A percentile compares a stretch with the other conserved stretches of the same genome.
These are phyloP conservation scores for human DNA, from an alignment of 2,113 vertebrate species.

Conservation along the genomic window DNA sequence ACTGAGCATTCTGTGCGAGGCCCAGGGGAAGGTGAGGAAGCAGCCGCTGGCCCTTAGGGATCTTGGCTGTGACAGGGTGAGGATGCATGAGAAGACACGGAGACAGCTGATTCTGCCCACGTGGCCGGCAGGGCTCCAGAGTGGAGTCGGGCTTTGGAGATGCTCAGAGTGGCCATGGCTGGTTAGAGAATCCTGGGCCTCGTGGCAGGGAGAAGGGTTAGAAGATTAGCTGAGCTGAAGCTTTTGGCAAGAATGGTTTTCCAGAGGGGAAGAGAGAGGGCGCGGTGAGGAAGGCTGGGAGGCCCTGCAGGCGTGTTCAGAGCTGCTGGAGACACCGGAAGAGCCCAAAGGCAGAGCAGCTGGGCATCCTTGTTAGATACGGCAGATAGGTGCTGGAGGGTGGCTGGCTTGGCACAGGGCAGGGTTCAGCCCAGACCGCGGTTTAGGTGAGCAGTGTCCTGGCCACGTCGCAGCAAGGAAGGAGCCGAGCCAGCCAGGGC, in stretches of 20 bases:
- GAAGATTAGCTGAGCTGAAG: not conserved
- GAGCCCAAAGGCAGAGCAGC: not conserved
- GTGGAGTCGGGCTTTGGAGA: not conserved
- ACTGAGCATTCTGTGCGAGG: not conserved
- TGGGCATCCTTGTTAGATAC: not conserved
- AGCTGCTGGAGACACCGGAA: not conserved
- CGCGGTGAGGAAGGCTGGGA: not conserved
- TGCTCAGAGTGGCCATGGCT: not conserved
- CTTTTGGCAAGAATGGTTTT: not conserved
- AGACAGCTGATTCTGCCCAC: not conserved
- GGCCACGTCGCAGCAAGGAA: not conserved
- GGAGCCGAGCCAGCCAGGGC: not conserved
- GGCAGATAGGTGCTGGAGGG: not conserved
- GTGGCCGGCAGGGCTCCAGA: not conserved
- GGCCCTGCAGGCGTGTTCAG: accelerated
- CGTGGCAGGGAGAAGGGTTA: not conserved
- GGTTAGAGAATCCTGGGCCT: not conserved
- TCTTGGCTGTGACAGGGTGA: not conserved
- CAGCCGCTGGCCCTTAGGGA: not conserved
- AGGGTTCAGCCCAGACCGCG: too few relatives aligned
- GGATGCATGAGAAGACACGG: not conserved
- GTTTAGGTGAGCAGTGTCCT: not conserved
- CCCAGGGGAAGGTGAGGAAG: not conserved
- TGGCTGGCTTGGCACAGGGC: not conserved
- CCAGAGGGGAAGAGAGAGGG: not conserved